Base-by-base conservation (phyloP, 1,140 invertebrate genomes). In the Rhagoletis zephyria region DNA sequence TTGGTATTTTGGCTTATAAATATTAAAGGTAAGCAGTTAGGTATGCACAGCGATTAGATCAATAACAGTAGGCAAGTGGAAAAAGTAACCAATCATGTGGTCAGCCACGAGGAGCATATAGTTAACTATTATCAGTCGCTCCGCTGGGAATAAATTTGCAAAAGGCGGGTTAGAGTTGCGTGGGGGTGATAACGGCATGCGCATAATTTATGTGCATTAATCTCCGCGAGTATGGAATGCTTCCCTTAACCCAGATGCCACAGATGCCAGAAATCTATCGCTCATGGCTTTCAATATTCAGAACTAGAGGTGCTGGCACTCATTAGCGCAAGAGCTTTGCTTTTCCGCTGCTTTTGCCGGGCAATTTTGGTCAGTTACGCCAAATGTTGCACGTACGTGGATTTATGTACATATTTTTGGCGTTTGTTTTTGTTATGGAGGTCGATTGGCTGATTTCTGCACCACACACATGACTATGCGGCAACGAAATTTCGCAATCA, bases 351-450 rank as follows among this genome's bases (percentile, higher is more conserved):
- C 10, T 74, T 74, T 74, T 67, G 30, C 12, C 40, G 12, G 19
- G 30, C 19, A 40, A 67, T 67, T 67, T 42, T 30, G 42, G 67
- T 42, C 67, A 48, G 42, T 74, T 74, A 74, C 10, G 4, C 67
- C 67, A 74, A 74, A 74, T 74, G 67, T 48, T 74, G 67, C 42
- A 48, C 42, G 67, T 74, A 74, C 67, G 67, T 74, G 14, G 67
- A 74, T 74, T n/a, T 45, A 74, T 45, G 4, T 16, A 45, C 14
- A 42, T 56, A 56, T 56, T 56, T 30, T 56, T 56, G 51, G 1
- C 10, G 5, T 56, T 56, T 56, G 51, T 56, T 56, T 56, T 56
- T 56, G 51, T 56, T 56, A 10, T 56, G 10, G 45, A 10, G 42
- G 45, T 16, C 51, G 70, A 77, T 14, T 45, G 42, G 51, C 70